Evolutionary conservation across 2,113 vertebrate genomes (phyloP).

Genomic region (Pheucticus melanocephalus): DNA sequence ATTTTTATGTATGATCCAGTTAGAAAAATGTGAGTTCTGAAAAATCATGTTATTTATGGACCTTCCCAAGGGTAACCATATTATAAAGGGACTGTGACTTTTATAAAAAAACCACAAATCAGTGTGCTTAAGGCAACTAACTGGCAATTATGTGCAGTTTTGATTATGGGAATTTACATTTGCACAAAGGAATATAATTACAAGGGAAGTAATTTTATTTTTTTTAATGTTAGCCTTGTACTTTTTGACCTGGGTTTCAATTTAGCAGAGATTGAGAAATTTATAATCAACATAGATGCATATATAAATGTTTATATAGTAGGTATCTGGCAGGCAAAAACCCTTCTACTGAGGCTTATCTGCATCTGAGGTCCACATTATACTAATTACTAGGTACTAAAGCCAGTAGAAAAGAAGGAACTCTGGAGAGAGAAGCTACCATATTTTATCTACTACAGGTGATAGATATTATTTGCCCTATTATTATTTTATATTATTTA

Average conservation of each 20-base stretch:
- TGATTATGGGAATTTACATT: conserved; percentile 57
- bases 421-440: not conserved
- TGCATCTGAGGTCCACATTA: not conserved
- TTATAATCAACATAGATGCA: not conserved
- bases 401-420: not conserved
- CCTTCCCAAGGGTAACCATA: conserved; percentile 22
- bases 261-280: conserved; percentile 31
- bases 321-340: not conserved
- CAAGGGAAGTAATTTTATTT: not conserved
- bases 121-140: conserved; percentile 32
- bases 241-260: conserved; percentile 40
- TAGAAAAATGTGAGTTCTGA: not conserved
- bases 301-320: conserved; percentile 6
- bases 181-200: conserved; percentile 46
- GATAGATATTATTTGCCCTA: conserved; percentile 12
- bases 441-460: conserved; percentile 6
- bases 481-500: conserved; percentile 40
- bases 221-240: not conserved
- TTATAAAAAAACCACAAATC: conserved; percentile 9
- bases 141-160: conserved; percentile 47
- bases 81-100: not conserved
- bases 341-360: not conserved
- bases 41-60: conserved; percentile 7
- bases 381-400: conserved; percentile 11
- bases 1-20: not conserved